Conservation (phyloP, 2,113 vertebrate species). For the Plecotus auritus region DNA sequence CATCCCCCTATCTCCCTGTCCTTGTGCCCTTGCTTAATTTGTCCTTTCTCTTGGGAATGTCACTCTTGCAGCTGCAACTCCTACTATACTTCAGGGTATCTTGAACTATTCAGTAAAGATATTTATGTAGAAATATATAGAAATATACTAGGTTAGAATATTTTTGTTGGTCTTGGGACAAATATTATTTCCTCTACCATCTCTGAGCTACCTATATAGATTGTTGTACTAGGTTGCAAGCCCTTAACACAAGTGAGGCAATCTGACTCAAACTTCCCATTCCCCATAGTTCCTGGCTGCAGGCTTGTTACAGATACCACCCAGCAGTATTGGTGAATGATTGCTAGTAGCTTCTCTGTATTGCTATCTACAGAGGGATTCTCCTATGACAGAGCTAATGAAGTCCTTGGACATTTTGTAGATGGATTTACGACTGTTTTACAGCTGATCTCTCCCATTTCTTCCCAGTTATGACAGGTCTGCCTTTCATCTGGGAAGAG, state of each 20-base stretch:
- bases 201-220: neutral
- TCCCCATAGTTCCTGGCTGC: neutral
- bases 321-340: neutral
- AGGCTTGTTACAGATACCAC: neutral
- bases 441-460: neutral
- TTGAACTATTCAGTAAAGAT: neutral
- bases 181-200: neutral
- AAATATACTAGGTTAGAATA: neutral
- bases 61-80: neutral
- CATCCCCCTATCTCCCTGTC: neutral
- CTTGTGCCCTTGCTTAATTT: neutral
- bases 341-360: neutral
- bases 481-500: neutral
- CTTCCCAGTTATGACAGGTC: neutral
- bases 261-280: neutral
- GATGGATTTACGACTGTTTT: neutral
- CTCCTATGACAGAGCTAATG: neutral
- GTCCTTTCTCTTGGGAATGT: neutral
- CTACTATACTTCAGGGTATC: neutral
- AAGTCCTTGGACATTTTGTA: neutral
- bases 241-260: neutral
- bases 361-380: neutral
- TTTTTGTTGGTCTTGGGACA: neutral
- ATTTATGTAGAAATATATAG: neutral
- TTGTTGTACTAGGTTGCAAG: neutral